Percentiles rank a stretch among this genome's conserved stretches.
These are phyloP conservation scores for Pseudoips prasinana DNA, from an alignment of 2,888 invertebrate species.

Conservation along the genomic window DNA sequence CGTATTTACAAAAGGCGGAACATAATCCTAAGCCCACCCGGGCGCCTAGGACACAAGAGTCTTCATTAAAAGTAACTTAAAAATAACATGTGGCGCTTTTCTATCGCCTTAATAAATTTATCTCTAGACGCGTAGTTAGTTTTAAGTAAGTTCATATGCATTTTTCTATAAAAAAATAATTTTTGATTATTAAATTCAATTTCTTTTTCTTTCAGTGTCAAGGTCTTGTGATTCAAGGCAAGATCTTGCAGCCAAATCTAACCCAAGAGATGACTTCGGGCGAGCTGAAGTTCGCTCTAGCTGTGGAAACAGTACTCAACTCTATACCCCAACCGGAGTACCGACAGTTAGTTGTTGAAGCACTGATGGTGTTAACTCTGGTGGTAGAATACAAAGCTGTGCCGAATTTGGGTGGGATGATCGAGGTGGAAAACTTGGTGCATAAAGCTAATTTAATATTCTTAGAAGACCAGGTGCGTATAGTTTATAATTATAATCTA, in stretches of 20 bases:
- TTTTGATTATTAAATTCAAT: too few relatives aligned
- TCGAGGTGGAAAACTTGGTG: conserved; percentile 95
- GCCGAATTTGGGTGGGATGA: conserved; percentile 87
- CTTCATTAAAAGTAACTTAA: too few relatives aligned
- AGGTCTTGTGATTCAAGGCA: conserved; percentile 95
- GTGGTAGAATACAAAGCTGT: conserved; percentile 94
- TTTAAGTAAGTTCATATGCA: too few relatives aligned
- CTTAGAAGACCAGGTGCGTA: conserved; percentile 94
- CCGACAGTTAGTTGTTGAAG: conserved; percentile 97
- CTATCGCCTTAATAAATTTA: too few relatives aligned
- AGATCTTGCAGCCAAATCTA: conserved; percentile 93
- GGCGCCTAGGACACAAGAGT: too few relatives aligned
- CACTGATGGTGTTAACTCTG: conserved; percentile 96
- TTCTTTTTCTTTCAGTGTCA: conserved; percentile 85
- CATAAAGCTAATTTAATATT: conserved; percentile 97
- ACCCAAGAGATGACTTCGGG: conserved; percentile 99
- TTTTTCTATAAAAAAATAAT: too few relatives aligned
- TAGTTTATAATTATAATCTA: too few relatives aligned
- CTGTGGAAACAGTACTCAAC: conserved; percentile 98
- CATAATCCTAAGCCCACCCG: too few relatives aligned
- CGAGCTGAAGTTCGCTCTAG: conserved; percentile 98
- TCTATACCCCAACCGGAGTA: conserved; percentile 99
- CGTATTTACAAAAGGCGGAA: too few relatives aligned
- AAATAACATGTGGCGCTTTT: too few relatives aligned
- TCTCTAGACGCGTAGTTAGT: too few relatives aligned